phyloP scores from a whole-genome alignment of 2,113 vertebrate genomes.

The Sorex fumeus region DNA sequence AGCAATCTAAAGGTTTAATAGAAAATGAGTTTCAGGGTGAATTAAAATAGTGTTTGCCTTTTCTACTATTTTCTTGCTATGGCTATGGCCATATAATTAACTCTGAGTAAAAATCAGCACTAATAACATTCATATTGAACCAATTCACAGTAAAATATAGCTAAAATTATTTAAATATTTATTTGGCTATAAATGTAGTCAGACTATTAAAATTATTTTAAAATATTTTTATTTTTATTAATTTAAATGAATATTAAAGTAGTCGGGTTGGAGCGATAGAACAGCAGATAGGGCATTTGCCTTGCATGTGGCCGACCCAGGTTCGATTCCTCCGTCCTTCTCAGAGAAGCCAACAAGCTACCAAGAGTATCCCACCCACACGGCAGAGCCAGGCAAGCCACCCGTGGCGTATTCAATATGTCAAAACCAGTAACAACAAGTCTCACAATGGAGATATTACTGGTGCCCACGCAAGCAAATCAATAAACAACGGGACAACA shows the following conservation, averaged over 20 bases:
- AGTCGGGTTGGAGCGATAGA: no score
- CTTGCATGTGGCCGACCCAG: no score
- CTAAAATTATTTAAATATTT: constrained; percentile 4
- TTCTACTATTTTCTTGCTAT: constrained; percentile 17
- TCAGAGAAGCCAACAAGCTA: no score
- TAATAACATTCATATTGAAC: constrained; percentile 2
- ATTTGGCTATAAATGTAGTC: background rate
- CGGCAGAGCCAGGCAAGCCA: no score
- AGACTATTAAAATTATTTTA: background rate
- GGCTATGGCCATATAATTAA: background rate
- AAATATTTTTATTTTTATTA: constrained; percentile 1
- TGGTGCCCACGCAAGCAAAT: no score
- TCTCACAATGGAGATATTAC: no score
- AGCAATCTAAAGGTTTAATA: background rate
- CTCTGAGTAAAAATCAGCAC: constrained; percentile 7
- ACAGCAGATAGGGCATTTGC: no score
- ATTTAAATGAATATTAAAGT: constrained; percentile 33
- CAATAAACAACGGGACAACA: no score
- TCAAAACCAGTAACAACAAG: no score
- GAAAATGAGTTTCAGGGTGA: background rate
- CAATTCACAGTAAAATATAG: background rate
- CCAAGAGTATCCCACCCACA: no score
- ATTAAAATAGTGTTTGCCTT: background rate
- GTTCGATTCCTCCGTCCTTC: no score
- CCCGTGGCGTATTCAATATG: no score